Evolutionary conservation across 2,888 invertebrate species (phyloP).

Genomic region (Dryocosmus kuriphilus): DNA sequence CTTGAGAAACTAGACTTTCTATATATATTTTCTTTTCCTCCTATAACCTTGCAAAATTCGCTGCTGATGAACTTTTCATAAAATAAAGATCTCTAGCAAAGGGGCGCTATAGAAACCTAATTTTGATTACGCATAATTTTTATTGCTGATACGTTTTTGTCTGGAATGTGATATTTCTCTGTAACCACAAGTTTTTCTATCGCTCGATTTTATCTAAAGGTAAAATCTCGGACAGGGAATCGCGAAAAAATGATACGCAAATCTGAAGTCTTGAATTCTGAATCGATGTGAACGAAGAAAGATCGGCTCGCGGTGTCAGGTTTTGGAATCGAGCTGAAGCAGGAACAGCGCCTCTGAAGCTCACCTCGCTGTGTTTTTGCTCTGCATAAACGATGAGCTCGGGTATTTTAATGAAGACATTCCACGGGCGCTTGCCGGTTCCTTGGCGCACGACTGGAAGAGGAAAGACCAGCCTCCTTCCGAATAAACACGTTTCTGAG

Average conservation of each 20-base stretch:
- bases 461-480: conserved; percentile 56
- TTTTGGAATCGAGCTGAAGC: neutral
- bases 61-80: no score
- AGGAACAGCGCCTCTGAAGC: conserved; percentile 43
- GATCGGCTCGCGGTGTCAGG: conserved; percentile 4
- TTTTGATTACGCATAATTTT: no score
- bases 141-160: neutral
- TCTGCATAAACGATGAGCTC: conserved; percentile 74
- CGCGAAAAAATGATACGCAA: neutral
- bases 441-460: conserved; percentile 63
- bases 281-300: conserved; percentile 10
- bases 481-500: conserved; percentile 59
- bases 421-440: conserved; percentile 69
- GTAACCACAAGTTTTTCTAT: neutral
- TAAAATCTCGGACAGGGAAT: neutral
- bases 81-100: no score
- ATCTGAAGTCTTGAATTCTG: neutral
- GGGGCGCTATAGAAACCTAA: no score
- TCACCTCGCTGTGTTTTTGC: conserved; percentile 73
- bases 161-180: neutral
- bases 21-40: no score
- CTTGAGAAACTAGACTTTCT: no score
- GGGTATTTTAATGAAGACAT: conserved; percentile 75
- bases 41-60: no score
- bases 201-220: neutral